Evolutionary conservation across 2,113 vertebrate genomes (phyloP), one percentile per base, ranked within the genome.

Genomic region (Clinocottus analis): DNA sequence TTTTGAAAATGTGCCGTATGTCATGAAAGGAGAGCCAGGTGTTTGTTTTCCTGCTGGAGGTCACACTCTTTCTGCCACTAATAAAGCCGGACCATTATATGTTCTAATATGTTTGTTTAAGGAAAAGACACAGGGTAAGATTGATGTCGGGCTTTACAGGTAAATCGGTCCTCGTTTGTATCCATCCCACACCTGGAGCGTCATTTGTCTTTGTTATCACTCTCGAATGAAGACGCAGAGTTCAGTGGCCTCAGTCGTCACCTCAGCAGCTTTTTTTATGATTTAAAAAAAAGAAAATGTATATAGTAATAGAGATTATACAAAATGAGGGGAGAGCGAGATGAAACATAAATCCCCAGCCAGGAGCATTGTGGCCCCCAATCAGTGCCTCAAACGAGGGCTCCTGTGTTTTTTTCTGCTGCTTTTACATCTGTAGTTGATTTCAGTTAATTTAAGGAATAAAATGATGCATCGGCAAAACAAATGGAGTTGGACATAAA

Each of bases 91-190:
- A 68, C 77, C 71, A 86, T 89, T 84, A 84, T 75, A n/a, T n/a
- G n/a, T n/a, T 60, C 74, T 79, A 72, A 67, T 74, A 56, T 73
- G 77, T 75, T 86, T 80, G 85, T 89, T 72, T 75, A 66, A 47
- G 62, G 77, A 35, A 58, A 56, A 76, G 29, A 67, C 60, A 5
- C 55, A 25, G 59, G 62, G 19, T 75, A 60, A 85, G 79, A 89
- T 85, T 80, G 71, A 89, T 86, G 77, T 70, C 5, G 7, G 74
- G 7, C 55, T 49, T 70, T 43, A 53, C 68, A 79, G 73, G 72
- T 86, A 69, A 89, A 86, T 83, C 2, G 1, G 75, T 49, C 51
- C 82, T 82, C 75, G 65, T 90, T 59, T 51, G 63, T 80, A 41
- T 71, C 75, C 3, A 14, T 78, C 76, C 25, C 67, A 51, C 41